Base-by-base conservation (phyloP, 2,888 invertebrate genomes). In the Polymixis flavicincta region DNA sequence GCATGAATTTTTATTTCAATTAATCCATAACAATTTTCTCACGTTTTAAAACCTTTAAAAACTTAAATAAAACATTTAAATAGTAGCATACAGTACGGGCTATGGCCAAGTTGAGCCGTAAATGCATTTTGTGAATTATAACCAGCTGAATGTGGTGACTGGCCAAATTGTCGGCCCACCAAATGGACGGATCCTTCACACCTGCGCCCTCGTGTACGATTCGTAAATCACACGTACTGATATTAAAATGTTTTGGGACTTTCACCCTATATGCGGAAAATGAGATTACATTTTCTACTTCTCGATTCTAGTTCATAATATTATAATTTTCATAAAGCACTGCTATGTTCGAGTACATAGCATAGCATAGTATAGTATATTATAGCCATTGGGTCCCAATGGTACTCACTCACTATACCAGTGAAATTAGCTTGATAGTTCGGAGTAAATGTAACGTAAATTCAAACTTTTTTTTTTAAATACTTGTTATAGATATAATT, bases 71-170 rank as follows among this genome's bases (percentile, higher is more conserved):
- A 63, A 54, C 13, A 69, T 71, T 72, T 67, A 79, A 75, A 76
- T 66, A 84, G 72, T 80, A 70, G 59, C 74, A 74, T 50, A 70
- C 79, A 80, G 86, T 86, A 63, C 83, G 80, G 83, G 57, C 70
- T 63, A 74, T 79, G 87, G 87, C 84, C 78, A 85, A 85, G 85
- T 74, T 68, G 80, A 80, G 83, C 83, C 89, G 89, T 90, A 93
- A 94, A 94, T 94, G 94, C 92, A 93, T 94, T 94, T 94, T 90
- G 92, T 93, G 94, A 94, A 92, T 94, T 94, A 95, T 94, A n/a
- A 91, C 86, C 85, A 87, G 67, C 83, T 82, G 88, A 91, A 92
- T 92, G 92, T 92, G 93, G 92, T 92, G 92, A 93, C 89, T 91
- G 90, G 90, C 89, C 90, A 91, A 93, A 93, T 94, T 85, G 89